Percentiles rank a stretch among this genome's conserved stretches.
phyloP scores from a whole-genome alignment of 2,797 vertebrate species.

The Galagoides demidoff region DNA sequence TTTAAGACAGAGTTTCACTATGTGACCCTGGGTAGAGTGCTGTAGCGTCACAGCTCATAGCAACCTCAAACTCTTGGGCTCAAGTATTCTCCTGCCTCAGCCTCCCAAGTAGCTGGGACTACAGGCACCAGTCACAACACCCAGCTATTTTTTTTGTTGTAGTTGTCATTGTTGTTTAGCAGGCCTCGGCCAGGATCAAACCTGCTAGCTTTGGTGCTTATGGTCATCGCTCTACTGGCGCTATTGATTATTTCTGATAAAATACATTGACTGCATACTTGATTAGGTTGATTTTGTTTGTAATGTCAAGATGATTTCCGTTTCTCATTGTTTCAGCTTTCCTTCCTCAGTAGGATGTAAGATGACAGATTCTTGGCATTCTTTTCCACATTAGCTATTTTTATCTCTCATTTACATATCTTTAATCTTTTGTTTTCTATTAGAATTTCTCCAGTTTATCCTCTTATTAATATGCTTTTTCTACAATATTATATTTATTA shows the following conservation, averaged over 20 bases:
- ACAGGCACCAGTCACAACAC: too few relatives aligned
- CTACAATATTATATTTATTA: not conserved
- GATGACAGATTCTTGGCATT: not conserved
- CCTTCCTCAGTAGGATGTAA: not conserved
- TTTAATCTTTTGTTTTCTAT: not conserved
- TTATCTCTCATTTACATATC: slow-evolving; percentile 3
- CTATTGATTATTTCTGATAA: slow-evolving; percentile 10
- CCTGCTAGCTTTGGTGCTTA: too few relatives aligned
- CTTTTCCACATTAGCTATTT: slow-evolving; percentile 21
- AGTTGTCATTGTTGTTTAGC: too few relatives aligned
- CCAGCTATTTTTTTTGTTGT: too few relatives aligned
- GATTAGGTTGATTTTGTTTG: not conserved
- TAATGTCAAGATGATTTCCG: slow-evolving; percentile 1
- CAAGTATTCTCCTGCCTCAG: too few relatives aligned
- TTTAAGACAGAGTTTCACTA: too few relatives aligned
- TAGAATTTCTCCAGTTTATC: slow-evolving; percentile 31
- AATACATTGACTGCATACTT: not conserved
- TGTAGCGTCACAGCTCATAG: too few relatives aligned
- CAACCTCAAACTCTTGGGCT: too few relatives aligned
- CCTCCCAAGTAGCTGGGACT: too few relatives aligned
- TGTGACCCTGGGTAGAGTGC: too few relatives aligned
- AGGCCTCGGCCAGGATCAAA: too few relatives aligned
- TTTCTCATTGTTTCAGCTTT: slow-evolving; percentile 16
- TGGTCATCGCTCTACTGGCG: too few relatives aligned
- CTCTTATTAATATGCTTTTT: not conserved